Base-by-base conservation (phyloP, 1,140 invertebrate species). In the Ridgeia piscesae region DNA sequence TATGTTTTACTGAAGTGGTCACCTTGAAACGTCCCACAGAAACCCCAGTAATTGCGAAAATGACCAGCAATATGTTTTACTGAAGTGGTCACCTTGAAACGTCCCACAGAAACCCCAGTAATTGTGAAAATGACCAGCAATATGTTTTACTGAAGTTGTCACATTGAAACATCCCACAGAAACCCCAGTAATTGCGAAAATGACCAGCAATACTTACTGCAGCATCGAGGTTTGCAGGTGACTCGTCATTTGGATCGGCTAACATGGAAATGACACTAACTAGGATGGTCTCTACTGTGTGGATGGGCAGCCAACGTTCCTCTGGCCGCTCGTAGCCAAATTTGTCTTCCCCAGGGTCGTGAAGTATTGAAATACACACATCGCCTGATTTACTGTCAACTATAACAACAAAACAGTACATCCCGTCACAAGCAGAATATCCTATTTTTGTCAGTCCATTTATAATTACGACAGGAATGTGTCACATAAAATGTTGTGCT, bases 261-360 rank as follows among this genome's bases (percentile, higher is more conserved):
- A 99, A 97, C 99, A 99, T 99, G 95, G 99, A 99, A 96, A 99
- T 99, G 89, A 96, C 96, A 94, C 95, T 96, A 95, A 99, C 98
- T 92, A 96, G 98, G 96, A 99, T 99, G 94, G 99, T 99, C 97
- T 99, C 99, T 94, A 99, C 99, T 94, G 99, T 99, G 96, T 99
- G 99, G 93, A 99, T 98, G 92, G 99, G 99, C 96, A 99, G 96
- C 99, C 99, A 99, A 96, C 99, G 97, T 96, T 99, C 99, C 91
- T 98, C 99, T 93, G 99, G 99, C 96, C 99, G 99, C 96, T 99
- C 99, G 96, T 99, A 99, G 48, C 99, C 99, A 97, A 98, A 99
- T 96, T 99, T 99, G 96, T 99, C 99, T 97, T 99, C 99, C 93
- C 99, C 99, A 92, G 99, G 99, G 96, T 99, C 99, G 95, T 99